A percentile compares a stretch with the other conserved stretches of the same genome.
phyloP scores from a whole-genome alignment of 1,140 invertebrate genomes.

The Littorina saxatilis region DNA sequence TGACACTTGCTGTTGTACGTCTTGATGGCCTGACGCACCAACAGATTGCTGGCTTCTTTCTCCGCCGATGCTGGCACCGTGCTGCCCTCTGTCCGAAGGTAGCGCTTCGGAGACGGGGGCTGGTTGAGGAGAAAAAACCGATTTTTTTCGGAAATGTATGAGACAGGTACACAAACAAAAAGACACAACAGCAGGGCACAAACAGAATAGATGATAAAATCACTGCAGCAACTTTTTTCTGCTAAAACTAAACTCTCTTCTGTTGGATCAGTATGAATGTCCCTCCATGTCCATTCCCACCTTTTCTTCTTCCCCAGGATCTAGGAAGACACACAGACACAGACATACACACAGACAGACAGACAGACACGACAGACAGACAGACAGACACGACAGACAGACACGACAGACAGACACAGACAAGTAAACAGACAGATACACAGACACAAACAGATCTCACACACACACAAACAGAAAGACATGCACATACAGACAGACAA shows the following conservation, averaged over 20 bases:
- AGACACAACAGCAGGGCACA: too few relatives aligned
- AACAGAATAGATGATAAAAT: too few relatives aligned
- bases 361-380: neutral
- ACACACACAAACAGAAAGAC: neutral
- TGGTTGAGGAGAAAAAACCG: conserved; percentile 64
- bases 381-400: neutral
- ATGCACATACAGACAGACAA: neutral
- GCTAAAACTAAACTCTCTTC: too few relatives aligned
- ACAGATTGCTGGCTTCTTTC: conserved; percentile 79
- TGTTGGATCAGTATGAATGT: too few relatives aligned
- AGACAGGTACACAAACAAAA: too few relatives aligned
- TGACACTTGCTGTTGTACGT: conserved; percentile 92
- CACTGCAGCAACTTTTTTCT: too few relatives aligned
- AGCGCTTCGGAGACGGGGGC: conserved; percentile 87
- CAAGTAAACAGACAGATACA: neutral
- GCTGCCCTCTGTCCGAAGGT: conserved; percentile 85
- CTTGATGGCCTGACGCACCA: conserved; percentile 90
- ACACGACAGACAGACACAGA: neutral
- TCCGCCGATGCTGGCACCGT: conserved; percentile 79
- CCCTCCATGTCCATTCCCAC: neutral
- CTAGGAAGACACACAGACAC: neutral
- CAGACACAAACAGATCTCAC: neutral
- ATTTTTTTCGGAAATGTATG: too few relatives aligned
- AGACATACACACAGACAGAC: neutral
- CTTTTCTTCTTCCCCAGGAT: neutral